Percentiles rank a stretch among this genome's conserved stretches.
Conservation (phyloP, 2,888 invertebrate genomes). For the Epinotia nisella region DNA sequence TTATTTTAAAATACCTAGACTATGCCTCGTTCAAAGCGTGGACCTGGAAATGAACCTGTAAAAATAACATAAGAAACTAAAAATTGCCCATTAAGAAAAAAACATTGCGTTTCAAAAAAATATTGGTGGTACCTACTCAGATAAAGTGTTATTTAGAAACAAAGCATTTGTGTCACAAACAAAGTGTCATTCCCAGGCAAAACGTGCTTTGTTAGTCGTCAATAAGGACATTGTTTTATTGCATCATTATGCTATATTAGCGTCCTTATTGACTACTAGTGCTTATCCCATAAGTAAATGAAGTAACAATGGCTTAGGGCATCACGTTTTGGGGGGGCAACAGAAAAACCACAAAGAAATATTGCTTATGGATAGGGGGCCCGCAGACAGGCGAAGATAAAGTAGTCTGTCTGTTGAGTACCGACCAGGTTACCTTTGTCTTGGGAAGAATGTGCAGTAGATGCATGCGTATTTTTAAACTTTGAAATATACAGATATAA, state of each 20-base stretch:
- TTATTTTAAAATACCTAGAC: constrained; percentile 22
- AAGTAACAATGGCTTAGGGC: too few relatives aligned
- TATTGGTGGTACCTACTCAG: not conserved
- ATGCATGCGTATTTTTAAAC: not conserved
- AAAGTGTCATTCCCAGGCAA: not conserved
- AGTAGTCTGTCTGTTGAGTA: too few relatives aligned
- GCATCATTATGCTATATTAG: too few relatives aligned
- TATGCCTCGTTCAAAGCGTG: not conserved
- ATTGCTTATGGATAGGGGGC: too few relatives aligned
- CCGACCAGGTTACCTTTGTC: not conserved
- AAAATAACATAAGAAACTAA: constrained; percentile 22
- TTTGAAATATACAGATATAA: not conserved
- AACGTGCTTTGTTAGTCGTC: not conserved
- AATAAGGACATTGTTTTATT: not conserved
- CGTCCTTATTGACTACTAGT: too few relatives aligned
- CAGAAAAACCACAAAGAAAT: too few relatives aligned
- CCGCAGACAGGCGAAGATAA: too few relatives aligned
- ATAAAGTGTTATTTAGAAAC: not conserved
- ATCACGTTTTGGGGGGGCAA: too few relatives aligned
- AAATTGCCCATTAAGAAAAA: not conserved
- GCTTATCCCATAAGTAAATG: too few relatives aligned
- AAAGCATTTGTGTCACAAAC: not conserved
- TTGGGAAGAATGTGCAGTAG: constrained; percentile 1
- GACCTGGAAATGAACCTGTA: constrained; percentile 37
- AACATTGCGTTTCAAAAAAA: not conserved